Percentiles rank a stretch among this genome's conserved stretches.
Conservation (phyloP, 1,140 invertebrate species). For the Ceratina calcarata region DNA sequence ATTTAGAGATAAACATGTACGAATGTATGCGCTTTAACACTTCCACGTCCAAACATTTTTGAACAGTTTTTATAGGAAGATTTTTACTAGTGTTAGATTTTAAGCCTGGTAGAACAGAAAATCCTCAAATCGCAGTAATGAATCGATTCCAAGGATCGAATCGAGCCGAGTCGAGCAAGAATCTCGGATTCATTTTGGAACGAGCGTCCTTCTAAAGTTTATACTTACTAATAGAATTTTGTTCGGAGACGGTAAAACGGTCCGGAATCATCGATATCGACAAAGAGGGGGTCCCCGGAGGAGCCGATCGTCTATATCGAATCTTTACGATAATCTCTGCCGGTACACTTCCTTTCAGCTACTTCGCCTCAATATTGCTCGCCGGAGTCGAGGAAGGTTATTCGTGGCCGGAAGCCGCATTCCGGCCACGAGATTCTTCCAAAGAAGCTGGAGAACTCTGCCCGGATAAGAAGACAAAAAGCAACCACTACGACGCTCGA, state of each 20-base stretch:
- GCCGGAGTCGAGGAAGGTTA: slow-evolving; percentile 15
- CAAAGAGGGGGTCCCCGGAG: slow-evolving; percentile 1
- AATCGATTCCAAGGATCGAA: background rate
- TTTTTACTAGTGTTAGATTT: no score
- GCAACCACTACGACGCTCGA: slow-evolving; percentile 15
- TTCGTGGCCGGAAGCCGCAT: slow-evolving; percentile 33
- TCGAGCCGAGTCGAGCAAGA: background rate
- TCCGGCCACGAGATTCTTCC: slow-evolving; percentile 37
- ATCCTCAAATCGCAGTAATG: no score
- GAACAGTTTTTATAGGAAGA: no score
- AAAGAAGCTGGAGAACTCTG: background rate
- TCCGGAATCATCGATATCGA: slow-evolving; percentile 26
- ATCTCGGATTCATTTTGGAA: background rate
- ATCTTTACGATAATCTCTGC: slow-evolving; percentile 47
- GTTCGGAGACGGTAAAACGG: background rate
- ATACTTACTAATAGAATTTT: slow-evolving; percentile 30
- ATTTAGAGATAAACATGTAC: no score
- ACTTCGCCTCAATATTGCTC: slow-evolving; percentile 30
- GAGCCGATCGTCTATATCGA: slow-evolving; percentile 40
- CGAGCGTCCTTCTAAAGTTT: background rate
- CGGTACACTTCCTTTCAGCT: slow-evolving; percentile 35
- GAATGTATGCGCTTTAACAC: no score
- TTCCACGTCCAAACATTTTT: no score
- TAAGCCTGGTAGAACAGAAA: no score
- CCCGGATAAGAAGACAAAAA: slow-evolving; percentile 34